These are phyloP conservation scores for Eueremaeus valkanovi DNA, from an alignment of 2,888 invertebrate species.

Conservation along the genomic window DNA sequence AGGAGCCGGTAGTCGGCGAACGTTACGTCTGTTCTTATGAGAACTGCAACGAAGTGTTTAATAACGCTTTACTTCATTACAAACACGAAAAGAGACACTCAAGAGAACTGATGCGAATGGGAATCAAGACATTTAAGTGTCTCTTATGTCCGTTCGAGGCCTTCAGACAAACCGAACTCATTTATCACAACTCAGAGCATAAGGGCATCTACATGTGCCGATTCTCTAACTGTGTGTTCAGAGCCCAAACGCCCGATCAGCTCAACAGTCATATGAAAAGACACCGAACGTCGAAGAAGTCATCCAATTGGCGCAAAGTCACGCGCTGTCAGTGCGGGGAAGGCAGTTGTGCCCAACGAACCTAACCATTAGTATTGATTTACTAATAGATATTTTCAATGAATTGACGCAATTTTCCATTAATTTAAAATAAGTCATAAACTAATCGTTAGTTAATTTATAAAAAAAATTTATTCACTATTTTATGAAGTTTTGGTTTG, in stretches of 20 bases:
- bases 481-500: too few relatives aligned
- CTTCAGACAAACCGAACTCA: not conserved
- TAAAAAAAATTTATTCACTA: too few relatives aligned
- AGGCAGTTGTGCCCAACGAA: too few relatives aligned
- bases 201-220: not conserved
- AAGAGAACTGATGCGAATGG: not conserved
- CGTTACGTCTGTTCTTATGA: not conserved
- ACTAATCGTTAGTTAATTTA: too few relatives aligned
- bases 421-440: too few relatives aligned
- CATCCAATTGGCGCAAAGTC: too few relatives aligned
- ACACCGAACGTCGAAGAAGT: not conserved
- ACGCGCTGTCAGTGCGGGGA: too few relatives aligned
- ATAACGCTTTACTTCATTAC: not conserved
- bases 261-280: not conserved
- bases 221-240: not conserved
- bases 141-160: not conserved
- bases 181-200: slow-evolving; percentile 21
- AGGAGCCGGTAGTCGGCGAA: not conserved
- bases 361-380: too few relatives aligned
- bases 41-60: not conserved
- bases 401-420: too few relatives aligned
- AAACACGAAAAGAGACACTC: slow-evolving; percentile 12
- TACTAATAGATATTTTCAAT: too few relatives aligned
- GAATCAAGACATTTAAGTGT: not conserved
- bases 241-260: not conserved